A percentile compares a stretch with the other conserved stretches of the same genome.
These are phyloP conservation scores for Cotesia typhae DNA, from an alignment of 1,140 invertebrate species.

Conservation along the genomic window DNA sequence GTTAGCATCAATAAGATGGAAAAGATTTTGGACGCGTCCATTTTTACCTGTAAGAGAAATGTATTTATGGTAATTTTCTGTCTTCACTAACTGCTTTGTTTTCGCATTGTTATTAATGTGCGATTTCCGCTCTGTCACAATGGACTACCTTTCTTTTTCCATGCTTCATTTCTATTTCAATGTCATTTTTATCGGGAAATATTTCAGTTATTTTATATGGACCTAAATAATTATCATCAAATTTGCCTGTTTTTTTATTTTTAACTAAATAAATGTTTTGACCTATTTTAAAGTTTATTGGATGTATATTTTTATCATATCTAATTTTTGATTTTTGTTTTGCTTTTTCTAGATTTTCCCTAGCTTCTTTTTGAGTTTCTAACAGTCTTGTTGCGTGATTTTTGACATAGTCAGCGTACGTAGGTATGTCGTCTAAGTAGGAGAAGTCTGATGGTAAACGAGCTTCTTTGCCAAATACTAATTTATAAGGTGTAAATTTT, in stretches of 20 bases:
- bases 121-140: conserved; percentile 10
- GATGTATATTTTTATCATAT: conserved; percentile 23
- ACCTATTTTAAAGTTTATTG: background rate
- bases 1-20: no score
- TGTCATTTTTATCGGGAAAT: conserved; percentile 27
- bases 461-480: conserved; percentile 28
- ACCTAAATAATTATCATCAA: conserved; percentile 27
- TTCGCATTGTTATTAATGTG: conserved; percentile 2
- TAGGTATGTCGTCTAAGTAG: background rate
- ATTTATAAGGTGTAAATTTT: conserved; percentile 19
- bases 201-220: conserved; percentile 21
- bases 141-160: conserved; percentile 23
- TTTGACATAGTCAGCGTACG: background rate
- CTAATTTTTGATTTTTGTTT: conserved; percentile 27
- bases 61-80: no score
- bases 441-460: conserved; percentile 3
- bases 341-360: conserved; percentile 11
- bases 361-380: conserved; percentile 4
- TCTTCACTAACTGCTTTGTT: no score
- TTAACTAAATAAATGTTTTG: conserved; percentile 1
- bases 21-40: background rate
- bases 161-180: background rate
- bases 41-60: conserved; percentile 16
- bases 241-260: background rate
- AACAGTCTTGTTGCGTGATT: background rate